These are phyloP conservation scores for Hyperoplus lanceolatus DNA, from an alignment of 2,797 vertebrate genomes.

Conservation along the genomic window DNA sequence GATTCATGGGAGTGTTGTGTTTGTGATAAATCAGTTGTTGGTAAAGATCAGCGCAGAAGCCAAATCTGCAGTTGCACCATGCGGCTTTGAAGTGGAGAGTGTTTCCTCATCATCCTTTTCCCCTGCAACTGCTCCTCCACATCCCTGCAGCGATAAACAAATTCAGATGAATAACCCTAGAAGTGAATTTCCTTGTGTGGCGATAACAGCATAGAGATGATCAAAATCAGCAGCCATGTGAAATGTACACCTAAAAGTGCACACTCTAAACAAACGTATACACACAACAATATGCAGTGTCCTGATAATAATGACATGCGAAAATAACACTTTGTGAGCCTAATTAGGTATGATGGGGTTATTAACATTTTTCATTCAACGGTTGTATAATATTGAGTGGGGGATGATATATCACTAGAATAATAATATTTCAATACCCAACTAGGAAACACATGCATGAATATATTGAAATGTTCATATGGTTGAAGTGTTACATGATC, in stretches of 20 bases:
- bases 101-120: conserved; percentile 11
- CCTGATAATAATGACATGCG: conserved; percentile 7
- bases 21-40: conserved; percentile 13
- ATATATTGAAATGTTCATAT: neutral
- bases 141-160: conserved; percentile 8
- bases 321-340: neutral
- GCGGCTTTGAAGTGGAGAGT: conserved; percentile 5
- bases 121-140: conserved; percentile 8
- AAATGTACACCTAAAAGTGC: conserved; percentile 26
- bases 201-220: neutral
- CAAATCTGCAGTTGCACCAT: conserved; percentile 7
- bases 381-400: neutral
- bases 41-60: neutral
- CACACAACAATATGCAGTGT: neutral
- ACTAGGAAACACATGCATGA: neutral
- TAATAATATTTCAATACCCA: neutral
- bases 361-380: neutral
- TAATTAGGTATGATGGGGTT: neutral
- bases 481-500: neutral
- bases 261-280: conserved; percentile 6
- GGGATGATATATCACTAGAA: neutral
- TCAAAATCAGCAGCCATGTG: conserved; percentile 19
- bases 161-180: neutral
- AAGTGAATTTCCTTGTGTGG: conserved; percentile 8
- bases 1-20: neutral